phyloP scores from a whole-genome alignment of 2,888 invertebrate genomes.

The Marasmarcha lunaedactyla region DNA sequence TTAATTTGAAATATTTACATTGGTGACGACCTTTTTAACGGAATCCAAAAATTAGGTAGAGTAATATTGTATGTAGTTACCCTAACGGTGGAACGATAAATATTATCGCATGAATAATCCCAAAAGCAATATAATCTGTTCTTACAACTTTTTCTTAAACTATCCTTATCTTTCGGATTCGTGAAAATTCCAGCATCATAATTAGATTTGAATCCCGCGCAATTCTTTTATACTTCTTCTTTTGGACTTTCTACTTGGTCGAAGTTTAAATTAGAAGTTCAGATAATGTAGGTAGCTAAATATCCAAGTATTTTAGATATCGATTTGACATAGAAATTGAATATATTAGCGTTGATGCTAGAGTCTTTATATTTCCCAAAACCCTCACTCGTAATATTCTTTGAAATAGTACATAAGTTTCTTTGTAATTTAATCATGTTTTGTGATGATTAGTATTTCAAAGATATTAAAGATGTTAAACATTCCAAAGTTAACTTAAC shows the following conservation, averaged over 20 bases:
- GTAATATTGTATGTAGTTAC: background rate
- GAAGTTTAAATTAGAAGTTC: constrained; percentile 64
- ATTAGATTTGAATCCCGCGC: constrained; percentile 59
- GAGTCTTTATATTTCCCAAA: constrained; percentile 52
- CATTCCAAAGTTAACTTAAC: no score
- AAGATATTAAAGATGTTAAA: no score
- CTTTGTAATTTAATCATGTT: no score
- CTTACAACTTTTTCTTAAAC: constrained; percentile 33
- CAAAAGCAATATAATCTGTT: constrained; percentile 24
- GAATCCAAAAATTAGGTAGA: constrained; percentile 1
- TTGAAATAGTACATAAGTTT: no score
- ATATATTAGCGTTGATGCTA: constrained; percentile 63
- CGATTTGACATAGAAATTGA: constrained; percentile 53
- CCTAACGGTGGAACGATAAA: constrained; percentile 22
- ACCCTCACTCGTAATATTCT: constrained; percentile 19
- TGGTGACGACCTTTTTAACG: no score
- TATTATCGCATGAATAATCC: constrained; percentile 45
- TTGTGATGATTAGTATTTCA: no score
- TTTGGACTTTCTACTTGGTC: constrained; percentile 58
- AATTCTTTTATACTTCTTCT: constrained; percentile 55
- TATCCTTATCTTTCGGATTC: constrained; percentile 50
- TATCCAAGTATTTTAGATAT: constrained; percentile 59
- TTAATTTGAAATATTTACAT: constrained; percentile 7
- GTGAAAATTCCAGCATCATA: constrained; percentile 62
- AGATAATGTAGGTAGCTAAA: constrained; percentile 62